Evolutionary conservation across 2,888 invertebrate species (phyloP), one percentile per base, ranked within the genome.

Genomic region (Sisyra terminalis): DNA sequence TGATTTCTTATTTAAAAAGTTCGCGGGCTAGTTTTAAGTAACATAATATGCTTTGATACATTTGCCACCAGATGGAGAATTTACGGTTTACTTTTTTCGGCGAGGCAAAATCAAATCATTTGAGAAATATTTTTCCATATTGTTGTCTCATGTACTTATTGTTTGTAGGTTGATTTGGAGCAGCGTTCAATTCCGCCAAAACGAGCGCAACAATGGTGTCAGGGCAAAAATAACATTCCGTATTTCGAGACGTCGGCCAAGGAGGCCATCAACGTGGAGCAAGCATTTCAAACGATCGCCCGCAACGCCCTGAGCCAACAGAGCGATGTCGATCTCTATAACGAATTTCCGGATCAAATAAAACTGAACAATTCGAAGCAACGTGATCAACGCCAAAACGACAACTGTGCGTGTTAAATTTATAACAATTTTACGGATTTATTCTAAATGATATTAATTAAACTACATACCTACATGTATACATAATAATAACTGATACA

Each of bases 211-310:
- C 90, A 94, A 57, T 99, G 98, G 98, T 98, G 98, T 69, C 92
- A 93, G 62, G 82, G 83, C 54, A 99, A 98, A 72, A 96, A 96
- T 63, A 89, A 90, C 65, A 94, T 98, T 59, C 97, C 98, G 37
- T 98, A 96, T 63, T 99, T 93, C 62, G 98, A 99, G 70, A 98
- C 98, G 42, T 94, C 93, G 61, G 98, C 98, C 53, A 98, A 98
- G 69, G 98, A 98, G 63, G 96, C 93, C 46, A 80, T 94, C 52
- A 98, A 98, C 61, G 97, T 99, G 44, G 98, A 99, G 65, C 83
- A 94, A 65, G 98, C 98, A 52, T 98, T 98, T 70, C 87, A 94
- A 66, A 94, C 94, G 48, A 97, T 99, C 61, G 98, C 97, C 45
- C 85, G 93, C 59, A 94, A 94, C 66, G 98, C 96, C 39, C 69